Base-by-base conservation (phyloP, 2,888 invertebrate species). In the Cheilosia pagana region DNA sequence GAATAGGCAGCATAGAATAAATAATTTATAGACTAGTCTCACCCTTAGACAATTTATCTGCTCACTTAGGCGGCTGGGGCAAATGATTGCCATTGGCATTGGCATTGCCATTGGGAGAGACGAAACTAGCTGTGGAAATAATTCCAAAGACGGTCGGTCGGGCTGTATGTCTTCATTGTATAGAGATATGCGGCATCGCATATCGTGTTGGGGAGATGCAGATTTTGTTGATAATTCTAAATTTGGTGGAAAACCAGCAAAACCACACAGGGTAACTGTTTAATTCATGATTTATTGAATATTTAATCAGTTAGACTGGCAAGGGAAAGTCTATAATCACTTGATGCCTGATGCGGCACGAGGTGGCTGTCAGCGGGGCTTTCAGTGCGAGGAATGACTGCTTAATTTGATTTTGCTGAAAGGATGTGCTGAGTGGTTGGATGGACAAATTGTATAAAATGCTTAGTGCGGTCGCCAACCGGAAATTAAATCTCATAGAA, bases 11-110 rank as follows among this genome's bases (percentile, higher is more conserved):
- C 52, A 35, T 16, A 23, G 63, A 35, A 59, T 85, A 81, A 35
- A 59, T 85, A 81, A 85, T 85, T 85, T 85, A 85, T 85, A 67
- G 85, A 75, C 76, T 50, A 75, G 85, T 85, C 85, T 85, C 75
- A 85, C 85, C 85, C 85, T 85, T 81, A 81, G 81, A 75, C 81
- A 85, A 85, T 85, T 85, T 85, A 85, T 85, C 71, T 81, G 81
- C 75, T 81, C 85, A 85, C 85, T 81, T 85, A 81, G 75, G 53
- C 62, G 21, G 70, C 31, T 53, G 57, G 70, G 59, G 77, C 53
- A 55, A 70, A 65, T 59, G 59, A 67, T 25, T 55, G 65, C 16
- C 21, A 12, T 50, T 50, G 8, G 31, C 62, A 45, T 45, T 16
- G 45, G 19, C 14, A 43, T 45, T 28, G 23, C 23, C 23, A 23